These are phyloP conservation scores for Styela clava DNA, from an alignment of 23 tunicate species.

Conservation along the genomic window DNA sequence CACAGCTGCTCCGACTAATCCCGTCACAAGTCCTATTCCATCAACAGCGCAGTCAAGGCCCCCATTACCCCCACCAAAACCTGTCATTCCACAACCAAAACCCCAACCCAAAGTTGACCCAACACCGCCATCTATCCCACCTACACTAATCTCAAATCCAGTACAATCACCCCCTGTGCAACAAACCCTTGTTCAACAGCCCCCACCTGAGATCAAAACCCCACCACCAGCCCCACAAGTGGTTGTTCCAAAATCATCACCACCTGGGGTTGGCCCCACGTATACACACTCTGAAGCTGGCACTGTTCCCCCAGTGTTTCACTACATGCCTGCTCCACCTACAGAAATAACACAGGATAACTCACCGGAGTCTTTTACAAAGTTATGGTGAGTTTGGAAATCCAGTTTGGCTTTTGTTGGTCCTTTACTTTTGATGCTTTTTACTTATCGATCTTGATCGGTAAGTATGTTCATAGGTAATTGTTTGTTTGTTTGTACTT, in stretches of 20 bases:
- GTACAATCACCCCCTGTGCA: not conserved
- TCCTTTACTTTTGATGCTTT: too few species aligned
- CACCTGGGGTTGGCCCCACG: conserved; percentile 60
- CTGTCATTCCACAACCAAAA: conserved; percentile 14
- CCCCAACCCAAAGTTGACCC: not conserved
- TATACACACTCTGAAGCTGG: conserved; percentile 82
- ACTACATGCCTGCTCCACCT: conserved; percentile 97
- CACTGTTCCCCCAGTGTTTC: conserved; percentile 78
- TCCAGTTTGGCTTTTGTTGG: not conserved
- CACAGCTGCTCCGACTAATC: not conserved
- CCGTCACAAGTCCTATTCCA: not conserved
- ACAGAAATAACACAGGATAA: conserved; percentile 66
- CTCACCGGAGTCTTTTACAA: conserved; percentile 81
- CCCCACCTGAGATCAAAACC: conserved; percentile 10
- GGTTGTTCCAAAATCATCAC: conserved; percentile 1
- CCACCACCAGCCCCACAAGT: conserved; percentile 13
- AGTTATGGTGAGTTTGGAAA: conserved; percentile 62
- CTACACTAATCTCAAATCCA: not conserved
- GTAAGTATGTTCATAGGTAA: too few species aligned
- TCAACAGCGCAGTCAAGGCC: not conserved
- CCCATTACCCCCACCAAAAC: not conserved
- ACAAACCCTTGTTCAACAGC: not conserved
- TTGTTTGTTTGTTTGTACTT: too few species aligned
- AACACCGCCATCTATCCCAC: not conserved
- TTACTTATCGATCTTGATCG: too few species aligned